Evolutionary conservation across 2,113 vertebrate genomes (phyloP).

Genomic region (Myiozetetes cayanensis): DNA sequence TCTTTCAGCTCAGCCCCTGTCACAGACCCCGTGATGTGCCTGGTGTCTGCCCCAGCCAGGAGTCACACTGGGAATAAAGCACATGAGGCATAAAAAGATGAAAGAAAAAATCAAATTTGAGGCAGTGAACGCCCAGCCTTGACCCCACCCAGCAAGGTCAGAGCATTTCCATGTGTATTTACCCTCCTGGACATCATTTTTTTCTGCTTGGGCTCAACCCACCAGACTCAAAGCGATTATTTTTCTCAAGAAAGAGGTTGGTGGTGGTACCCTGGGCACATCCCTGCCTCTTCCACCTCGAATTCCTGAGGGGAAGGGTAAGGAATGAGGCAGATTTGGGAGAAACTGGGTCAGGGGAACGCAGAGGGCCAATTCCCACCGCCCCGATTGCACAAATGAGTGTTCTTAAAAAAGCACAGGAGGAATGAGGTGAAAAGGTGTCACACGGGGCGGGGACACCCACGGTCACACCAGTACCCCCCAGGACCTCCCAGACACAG

Average conservation of each 20-base stretch:
- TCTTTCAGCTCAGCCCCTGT: not conserved
- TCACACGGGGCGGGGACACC: fast-evolving
- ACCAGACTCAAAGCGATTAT: not conserved
- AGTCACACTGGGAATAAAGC: not conserved
- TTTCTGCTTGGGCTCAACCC: not conserved
- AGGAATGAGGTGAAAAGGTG: not conserved
- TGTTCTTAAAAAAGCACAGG: not conserved
- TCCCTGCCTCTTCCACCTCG: not conserved
- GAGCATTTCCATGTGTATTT: not conserved
- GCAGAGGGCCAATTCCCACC: fast-evolving
- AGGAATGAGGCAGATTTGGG: fast-evolving
- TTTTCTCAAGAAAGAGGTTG: not conserved
- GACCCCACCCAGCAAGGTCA: not conserved
- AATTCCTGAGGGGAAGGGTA: fast-evolving
- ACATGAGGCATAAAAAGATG: fast-evolving
- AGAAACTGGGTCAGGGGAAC: not conserved
- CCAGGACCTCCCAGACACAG: not conserved
- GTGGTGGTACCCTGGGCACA: fast-evolving
- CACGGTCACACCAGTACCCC: fast-evolving
- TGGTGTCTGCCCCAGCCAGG: fast-evolving
- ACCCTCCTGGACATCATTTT: fast-evolving
- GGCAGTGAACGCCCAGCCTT: not conserved
- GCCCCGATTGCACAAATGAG: not conserved
- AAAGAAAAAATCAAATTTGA: not conserved
- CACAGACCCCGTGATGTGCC: fast-evolving